phyloP scores from a whole-genome alignment of 2,888 invertebrate genomes.

The Andrena flavipes region DNA sequence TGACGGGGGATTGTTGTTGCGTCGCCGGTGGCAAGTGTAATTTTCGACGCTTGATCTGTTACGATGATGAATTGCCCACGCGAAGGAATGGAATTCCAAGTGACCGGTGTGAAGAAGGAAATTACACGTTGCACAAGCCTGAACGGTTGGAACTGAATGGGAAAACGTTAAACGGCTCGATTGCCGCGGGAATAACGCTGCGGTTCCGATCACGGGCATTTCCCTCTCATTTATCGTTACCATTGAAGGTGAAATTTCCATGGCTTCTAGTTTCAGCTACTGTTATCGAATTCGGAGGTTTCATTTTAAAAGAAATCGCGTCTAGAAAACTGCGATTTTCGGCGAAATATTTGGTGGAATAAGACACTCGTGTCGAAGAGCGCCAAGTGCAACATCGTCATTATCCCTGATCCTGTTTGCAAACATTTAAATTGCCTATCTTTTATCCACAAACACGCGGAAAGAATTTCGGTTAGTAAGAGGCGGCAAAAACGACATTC shows the following conservation, averaged over 20 bases:
- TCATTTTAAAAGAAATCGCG: no score
- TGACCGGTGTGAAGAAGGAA: slow-evolving; percentile 1
- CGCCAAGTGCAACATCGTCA: no score
- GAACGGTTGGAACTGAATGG: background rate
- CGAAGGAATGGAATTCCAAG: slow-evolving; percentile 30
- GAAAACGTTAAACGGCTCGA: background rate
- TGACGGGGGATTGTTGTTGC: background rate
- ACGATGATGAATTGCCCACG: slow-evolving; percentile 33
- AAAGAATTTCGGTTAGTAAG: background rate
- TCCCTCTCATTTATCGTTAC: background rate
- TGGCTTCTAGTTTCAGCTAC: no score
- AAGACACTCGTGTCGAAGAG: no score
- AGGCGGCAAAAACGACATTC: background rate
- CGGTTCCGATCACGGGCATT: background rate
- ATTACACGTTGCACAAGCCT: slow-evolving; percentile 18
- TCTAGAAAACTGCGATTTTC: no score
- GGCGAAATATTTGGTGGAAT: no score
- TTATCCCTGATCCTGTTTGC: no score
- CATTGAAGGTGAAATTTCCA: no score
- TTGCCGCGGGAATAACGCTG: background rate
- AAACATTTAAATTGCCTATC: no score
- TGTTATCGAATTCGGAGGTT: no score
- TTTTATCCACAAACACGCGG: no score
- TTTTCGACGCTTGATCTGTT: slow-evolving; percentile 29
- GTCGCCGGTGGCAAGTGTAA: slow-evolving; percentile 6